Conservation (phyloP, 2,797 vertebrate species). For the Bothrops alternatus region DNA sequence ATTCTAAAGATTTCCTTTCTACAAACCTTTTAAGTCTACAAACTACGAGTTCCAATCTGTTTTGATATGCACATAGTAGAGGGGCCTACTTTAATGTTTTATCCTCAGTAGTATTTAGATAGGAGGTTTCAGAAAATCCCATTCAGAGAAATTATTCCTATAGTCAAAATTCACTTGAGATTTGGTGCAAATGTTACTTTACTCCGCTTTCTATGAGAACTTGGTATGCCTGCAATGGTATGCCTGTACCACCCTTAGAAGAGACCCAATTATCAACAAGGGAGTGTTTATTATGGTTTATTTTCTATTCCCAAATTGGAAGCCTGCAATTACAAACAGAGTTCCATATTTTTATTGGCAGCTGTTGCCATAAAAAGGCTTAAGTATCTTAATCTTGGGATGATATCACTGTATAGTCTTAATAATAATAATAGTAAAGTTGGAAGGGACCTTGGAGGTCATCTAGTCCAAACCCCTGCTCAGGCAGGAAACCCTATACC, state of each 20-base stretch:
- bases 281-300: neutral
- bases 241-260: neutral
- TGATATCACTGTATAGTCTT: neutral
- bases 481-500: too few relatives aligned
- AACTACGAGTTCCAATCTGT: neutral
- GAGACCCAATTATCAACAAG: neutral
- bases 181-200: neutral
- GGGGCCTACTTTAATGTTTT: neutral
- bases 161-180: neutral
- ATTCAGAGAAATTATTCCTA: neutral
- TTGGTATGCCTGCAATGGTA: neutral
- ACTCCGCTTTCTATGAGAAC: neutral
- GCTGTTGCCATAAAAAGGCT: neutral
- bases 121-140: neutral
- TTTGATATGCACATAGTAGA: neutral
- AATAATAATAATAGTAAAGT: too few relatives aligned
- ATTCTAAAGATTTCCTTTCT: neutral
- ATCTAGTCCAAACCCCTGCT: too few relatives aligned
- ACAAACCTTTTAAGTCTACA: neutral
- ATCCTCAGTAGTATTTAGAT: neutral
- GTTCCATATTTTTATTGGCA: neutral
- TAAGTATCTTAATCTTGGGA: neutral
- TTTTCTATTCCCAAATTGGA: neutral
- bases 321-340: neutral
- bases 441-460: too few relatives aligned